phyloP scores from a whole-genome alignment of 1,140 invertebrate genomes.

The Drosophila ironensis region DNA sequence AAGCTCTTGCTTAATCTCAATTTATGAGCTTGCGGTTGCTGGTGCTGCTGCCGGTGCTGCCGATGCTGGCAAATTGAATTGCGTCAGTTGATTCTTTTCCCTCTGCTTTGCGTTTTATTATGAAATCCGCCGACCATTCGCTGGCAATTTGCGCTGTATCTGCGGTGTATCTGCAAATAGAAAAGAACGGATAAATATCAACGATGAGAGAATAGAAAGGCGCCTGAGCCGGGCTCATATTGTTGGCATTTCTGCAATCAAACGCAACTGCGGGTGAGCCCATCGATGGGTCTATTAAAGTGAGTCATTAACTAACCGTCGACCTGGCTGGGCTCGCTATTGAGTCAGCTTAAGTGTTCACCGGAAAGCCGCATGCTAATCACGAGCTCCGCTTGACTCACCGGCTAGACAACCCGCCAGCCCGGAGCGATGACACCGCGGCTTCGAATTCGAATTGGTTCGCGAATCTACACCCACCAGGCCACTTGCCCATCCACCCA shows the following conservation, averaged over 20 bases:
- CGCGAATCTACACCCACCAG: background rate
- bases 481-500: background rate
- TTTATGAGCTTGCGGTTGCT: slow-evolving; percentile 69
- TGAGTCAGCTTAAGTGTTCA: slow-evolving; percentile 56
- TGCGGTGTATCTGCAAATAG: slow-evolving; percentile 50
- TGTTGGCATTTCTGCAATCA: slow-evolving; percentile 48
- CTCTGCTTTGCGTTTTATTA: slow-evolving; percentile 60
- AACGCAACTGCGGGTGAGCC: slow-evolving; percentile 26
- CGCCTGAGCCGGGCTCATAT: slow-evolving; percentile 17
- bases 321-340: slow-evolving; percentile 6
- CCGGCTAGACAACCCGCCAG: slow-evolving; percentile 29
- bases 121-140: slow-evolving; percentile 71
- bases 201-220: slow-evolving; percentile 42
- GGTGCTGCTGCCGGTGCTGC: slow-evolving; percentile 21
- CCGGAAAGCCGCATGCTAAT: slow-evolving; percentile 56
- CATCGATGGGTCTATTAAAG: slow-evolving; percentile 42
- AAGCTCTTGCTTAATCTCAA: slow-evolving; percentile 69
- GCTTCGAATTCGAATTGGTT: slow-evolving; percentile 3
- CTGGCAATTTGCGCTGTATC: slow-evolving; percentile 54
- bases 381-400: slow-evolving; percentile 46
- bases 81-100: slow-evolving; percentile 62
- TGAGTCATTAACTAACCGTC: slow-evolving; percentile 47
- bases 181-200: slow-evolving; percentile 6
- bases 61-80: slow-evolving; percentile 69
- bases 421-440: slow-evolving; percentile 23